phyloP scores from a whole-genome alignment of 2,113 vertebrate genomes.

The Colius striatus region DNA sequence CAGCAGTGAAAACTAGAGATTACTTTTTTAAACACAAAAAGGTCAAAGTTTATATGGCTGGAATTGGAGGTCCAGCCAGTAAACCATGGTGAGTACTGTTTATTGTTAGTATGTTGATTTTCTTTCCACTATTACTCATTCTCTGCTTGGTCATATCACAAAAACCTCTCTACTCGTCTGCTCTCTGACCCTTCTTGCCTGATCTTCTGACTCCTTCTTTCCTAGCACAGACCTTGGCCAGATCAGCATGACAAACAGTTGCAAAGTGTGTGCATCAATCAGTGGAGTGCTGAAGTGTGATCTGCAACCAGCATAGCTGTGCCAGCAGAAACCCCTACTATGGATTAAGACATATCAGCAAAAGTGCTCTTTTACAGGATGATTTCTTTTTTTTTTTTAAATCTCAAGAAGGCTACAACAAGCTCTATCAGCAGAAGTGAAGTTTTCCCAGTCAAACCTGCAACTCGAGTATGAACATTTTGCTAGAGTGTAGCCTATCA shows the following conservation, averaged over 20 bases:
- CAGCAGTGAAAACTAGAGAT: neutral
- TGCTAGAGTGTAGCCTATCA: neutral
- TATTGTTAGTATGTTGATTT: neutral
- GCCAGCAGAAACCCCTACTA: conserved; percentile 34
- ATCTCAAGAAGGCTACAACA: neutral
- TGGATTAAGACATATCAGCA: conserved; percentile 49
- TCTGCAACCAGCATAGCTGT: conserved; percentile 38
- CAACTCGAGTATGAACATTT: neutral
- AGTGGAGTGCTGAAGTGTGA: conserved; percentile 46
- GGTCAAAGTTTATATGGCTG: neutral
- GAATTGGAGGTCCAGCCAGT: neutral
- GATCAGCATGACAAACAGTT: neutral
- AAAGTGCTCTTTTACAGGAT: conserved; percentile 7
- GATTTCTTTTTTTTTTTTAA: neutral
- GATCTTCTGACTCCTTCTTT: neutral
- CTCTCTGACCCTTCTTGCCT: neutral
- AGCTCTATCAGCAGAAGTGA: conserved; percentile 1
- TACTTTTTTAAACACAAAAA: neutral
- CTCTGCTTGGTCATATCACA: neutral
- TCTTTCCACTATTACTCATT: neutral
- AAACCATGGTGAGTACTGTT: neutral
- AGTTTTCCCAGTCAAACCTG: neutral
- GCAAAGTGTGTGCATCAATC: conserved; percentile 34
- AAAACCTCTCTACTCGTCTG: neutral
- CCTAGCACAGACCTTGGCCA: neutral